Percentiles rank a stretch among this genome's conserved stretches.
Conservation (phyloP, 2,797 vertebrate species). For the Momotus momota region DNA sequence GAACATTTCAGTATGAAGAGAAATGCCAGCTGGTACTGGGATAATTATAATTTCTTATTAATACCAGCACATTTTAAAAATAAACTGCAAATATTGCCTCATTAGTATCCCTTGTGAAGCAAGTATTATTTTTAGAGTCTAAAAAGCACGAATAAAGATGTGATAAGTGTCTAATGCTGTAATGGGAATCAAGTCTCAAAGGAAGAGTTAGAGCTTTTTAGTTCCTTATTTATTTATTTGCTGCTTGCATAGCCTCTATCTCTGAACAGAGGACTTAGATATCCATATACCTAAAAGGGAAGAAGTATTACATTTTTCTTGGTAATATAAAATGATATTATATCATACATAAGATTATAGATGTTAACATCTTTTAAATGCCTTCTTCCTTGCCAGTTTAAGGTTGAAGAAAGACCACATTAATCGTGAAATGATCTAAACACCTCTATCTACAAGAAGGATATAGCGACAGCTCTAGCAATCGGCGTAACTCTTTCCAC, state of each 20-base stretch:
- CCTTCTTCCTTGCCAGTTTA: background rate
- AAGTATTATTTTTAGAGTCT: slow-evolving; percentile 43
- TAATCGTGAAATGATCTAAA: background rate
- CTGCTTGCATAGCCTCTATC: background rate
- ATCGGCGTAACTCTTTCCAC: background rate
- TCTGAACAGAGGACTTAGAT: background rate
- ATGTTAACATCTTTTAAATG: background rate
- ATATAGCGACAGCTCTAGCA: background rate
- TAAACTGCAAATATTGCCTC: slow-evolving; percentile 21
- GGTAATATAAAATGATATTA: background rate
- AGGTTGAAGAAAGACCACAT: background rate
- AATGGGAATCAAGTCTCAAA: background rate
- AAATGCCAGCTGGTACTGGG: slow-evolving; percentile 54
- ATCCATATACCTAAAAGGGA: background rate
- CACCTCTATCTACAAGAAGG: background rate
- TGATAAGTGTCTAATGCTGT: background rate
- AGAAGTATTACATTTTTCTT: background rate
- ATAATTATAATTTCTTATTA: slow-evolving; percentile 62
- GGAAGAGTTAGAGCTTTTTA: slow-evolving; percentile 2
- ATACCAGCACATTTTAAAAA: slow-evolving; percentile 39
- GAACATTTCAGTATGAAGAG: slow-evolving; percentile 27
- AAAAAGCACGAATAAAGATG: slow-evolving; percentile 7
- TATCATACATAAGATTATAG: background rate
- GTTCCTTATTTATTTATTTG: background rate
- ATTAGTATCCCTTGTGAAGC: slow-evolving; percentile 54